Evolutionary conservation across 2,888 invertebrate genomes (phyloP), one percentile per base, ranked within the genome.

Genomic region (Caenorhabditis uteleia): DNA sequence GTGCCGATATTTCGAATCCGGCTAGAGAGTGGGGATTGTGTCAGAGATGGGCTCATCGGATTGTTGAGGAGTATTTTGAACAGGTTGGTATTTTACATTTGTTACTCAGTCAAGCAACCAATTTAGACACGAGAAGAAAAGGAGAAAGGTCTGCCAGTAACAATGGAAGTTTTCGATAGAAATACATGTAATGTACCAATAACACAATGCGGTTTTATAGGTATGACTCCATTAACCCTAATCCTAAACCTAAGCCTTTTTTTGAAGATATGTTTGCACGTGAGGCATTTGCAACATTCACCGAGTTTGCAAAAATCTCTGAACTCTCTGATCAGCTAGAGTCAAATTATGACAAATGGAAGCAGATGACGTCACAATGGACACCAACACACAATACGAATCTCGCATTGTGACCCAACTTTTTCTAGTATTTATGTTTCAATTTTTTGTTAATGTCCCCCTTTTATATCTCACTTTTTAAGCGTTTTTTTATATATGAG

Each of bases 151-250:
- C 86, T 97, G 80, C 95, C 97, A 0, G 92, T 97, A 8, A 93
- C 95, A 68, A 97, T 98, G 97, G 95, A 95, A 8, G 91, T 94
- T 89, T 98, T 97, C 85, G 95, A 97, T 85, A 89, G 95, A 75
- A 88, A 89, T 61, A 90, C 91, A 1, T 95, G 95, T 86, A 95
- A 94, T 81, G 92, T 98, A 84, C 95, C 97, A 50, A 92, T 94
- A 86, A 93, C 95, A 61, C 97, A 97, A 87, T 92, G 93, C 80
- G 93, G 94, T 56, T 73, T 73, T 33, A 70, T 73, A 8, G 73
- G 73, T 72, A 18, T 46, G 57, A 38, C n/a, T 20, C n/a, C 26
- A 29, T 25, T 10, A 2, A 5, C 12, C 5, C 23, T 18, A 46
- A 2, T 25, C 21, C 33, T 53, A 4, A 25, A 6, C 14, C 21